Evolutionary conservation across 2,113 vertebrate genomes (phyloP), one percentile per base, ranked within the genome.

Genomic region (Istiophorus platypterus): DNA sequence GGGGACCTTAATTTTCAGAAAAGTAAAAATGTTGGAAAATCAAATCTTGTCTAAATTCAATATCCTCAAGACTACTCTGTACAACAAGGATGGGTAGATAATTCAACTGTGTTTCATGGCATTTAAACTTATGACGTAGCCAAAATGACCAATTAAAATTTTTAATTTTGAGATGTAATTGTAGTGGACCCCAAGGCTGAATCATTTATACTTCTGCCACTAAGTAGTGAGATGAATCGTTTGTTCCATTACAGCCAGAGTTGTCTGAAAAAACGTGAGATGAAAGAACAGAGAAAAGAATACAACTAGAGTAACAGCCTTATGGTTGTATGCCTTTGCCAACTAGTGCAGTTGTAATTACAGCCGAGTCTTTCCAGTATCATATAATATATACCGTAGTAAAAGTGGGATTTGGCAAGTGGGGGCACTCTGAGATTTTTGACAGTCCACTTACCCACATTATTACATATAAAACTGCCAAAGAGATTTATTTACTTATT

Each of bases 61-160:
- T 39, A 1, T 0, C 45, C 29, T 69, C 1, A 39, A 64, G 70
- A 54, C 14, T 8, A 14, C 42, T 29, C 29, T 73, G 39, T 29
- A 52, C 29, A 63, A 27, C 37, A 39, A 73, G 27, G 12, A 77
- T 0, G 11, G 31, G 49, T 49, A 34, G 29, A 64, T 63, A 65
- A 61, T 37, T 54, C 31, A 66, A 56, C 12, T 45, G 57, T 68
- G 27, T 72, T 80, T 67, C 22, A 80, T 37, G 8, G 37, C 22
- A 68, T 83, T 83, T 72, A 74, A 77, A 82, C 11, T 42, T 22
- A 58, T 64, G 56, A 58, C 20, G 37, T 13, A 1, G 57, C 78
- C 27, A 27, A 51, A 72, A 31, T 13, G 5, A 75, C 37, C 54
- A 45, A 75, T 72, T 56, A 31, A 18, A 15, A 58, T 69, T 64